Percentiles rank a stretch among this genome's conserved stretches.
These are phyloP conservation scores for Siderastrea siderea DNA, from an alignment of 92 coral and sea anemone genomes.

Conservation along the genomic window DNA sequence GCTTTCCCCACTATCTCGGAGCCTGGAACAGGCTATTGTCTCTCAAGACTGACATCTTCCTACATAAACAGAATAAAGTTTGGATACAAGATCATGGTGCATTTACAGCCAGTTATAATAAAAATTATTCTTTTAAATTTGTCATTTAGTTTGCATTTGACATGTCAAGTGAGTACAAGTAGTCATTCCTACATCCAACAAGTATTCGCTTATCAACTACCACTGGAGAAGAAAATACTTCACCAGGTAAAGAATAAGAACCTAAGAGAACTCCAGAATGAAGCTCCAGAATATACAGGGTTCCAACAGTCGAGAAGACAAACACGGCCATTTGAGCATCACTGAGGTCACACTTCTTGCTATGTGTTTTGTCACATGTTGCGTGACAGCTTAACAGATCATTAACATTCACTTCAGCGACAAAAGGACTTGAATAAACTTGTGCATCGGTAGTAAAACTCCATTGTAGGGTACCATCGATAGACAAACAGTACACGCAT, in stretches of 20 bases:
- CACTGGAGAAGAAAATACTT: constrained; percentile 97
- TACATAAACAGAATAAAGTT: too few relatives aligned
- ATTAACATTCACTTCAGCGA: constrained; percentile 26
- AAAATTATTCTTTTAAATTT: too few relatives aligned
- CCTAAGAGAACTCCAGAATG: constrained; percentile 61
- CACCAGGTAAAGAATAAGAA: constrained; percentile 84
- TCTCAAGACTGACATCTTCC: too few relatives aligned
- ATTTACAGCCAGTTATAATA: too few relatives aligned
- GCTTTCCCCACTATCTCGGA: too few relatives aligned
- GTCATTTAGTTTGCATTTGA: too few relatives aligned
- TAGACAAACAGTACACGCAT: constrained; percentile 77
- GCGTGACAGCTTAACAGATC: background rate
- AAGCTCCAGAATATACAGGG: constrained; percentile 70
- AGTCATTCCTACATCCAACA: constrained; percentile 92
- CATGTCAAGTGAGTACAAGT: constrained; percentile 76
- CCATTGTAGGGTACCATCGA: constrained; percentile 76
- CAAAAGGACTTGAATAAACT: constrained; percentile 89
- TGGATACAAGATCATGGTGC: too few relatives aligned
- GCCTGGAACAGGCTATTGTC: too few relatives aligned
- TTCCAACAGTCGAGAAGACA: constrained; percentile 82
- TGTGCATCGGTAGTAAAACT: constrained; percentile 76
- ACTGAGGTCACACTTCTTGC: background rate
- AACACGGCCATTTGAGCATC: constrained; percentile 39
- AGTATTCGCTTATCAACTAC: constrained; percentile 66
- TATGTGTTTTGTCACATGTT: background rate